phyloP scores from a whole-genome alignment of 2,888 invertebrate genomes.

The Druceiella hillmani region DNA sequence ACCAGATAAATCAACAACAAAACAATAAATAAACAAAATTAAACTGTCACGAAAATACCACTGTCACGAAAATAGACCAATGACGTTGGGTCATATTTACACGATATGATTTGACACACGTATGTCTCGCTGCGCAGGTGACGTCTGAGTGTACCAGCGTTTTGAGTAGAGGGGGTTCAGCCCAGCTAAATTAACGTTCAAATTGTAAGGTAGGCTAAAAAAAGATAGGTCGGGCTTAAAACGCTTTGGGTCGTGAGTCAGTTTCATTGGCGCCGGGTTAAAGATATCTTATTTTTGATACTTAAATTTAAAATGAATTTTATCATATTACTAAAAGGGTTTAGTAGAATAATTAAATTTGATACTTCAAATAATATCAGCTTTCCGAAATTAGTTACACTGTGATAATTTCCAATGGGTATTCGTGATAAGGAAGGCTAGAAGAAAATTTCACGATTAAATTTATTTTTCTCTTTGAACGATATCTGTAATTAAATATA shows the following conservation, averaged over 20 bases:
- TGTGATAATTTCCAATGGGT: too few relatives aligned
- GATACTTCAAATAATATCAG: too few relatives aligned
- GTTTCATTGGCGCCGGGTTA: not conserved
- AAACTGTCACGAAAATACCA: conserved; percentile 5
- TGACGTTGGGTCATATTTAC: conserved; percentile 4
- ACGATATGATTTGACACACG: conserved; percentile 11
- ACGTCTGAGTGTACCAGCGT: conserved; percentile 7
- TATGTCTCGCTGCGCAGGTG: conserved; percentile 9
- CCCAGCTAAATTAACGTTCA: conserved; percentile 8
- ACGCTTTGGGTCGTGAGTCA: conserved; percentile 4
- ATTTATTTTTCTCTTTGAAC: too few relatives aligned
- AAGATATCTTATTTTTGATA: too few relatives aligned
- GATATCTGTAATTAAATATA: too few relatives aligned
- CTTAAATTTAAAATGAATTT: too few relatives aligned
- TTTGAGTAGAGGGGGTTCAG: not conserved
- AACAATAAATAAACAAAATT: not conserved
- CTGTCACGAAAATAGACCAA: too few relatives aligned
- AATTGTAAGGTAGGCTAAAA: conserved; percentile 7
- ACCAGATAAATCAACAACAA: not conserved
- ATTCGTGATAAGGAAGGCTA: too few relatives aligned
- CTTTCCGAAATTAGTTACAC: too few relatives aligned
- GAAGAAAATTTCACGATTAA: too few relatives aligned
- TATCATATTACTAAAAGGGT: too few relatives aligned
- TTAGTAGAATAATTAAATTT: too few relatives aligned
- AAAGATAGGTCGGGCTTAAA: conserved; percentile 5